Conservation (phyloP, 2,888 invertebrate species). For the Fragum sueziense region DNA sequence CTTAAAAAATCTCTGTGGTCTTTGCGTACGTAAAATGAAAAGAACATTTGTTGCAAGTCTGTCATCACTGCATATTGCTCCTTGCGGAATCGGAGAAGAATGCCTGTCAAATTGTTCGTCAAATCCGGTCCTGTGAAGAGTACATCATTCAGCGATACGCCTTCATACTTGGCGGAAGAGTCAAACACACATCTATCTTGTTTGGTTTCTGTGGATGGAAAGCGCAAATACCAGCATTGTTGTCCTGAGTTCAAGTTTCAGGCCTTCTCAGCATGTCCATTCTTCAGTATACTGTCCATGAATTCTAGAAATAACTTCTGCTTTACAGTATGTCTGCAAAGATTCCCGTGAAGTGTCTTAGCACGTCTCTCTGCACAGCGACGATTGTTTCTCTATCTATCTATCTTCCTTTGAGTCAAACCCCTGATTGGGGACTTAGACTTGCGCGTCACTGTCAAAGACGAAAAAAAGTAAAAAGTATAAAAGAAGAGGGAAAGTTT, state of each 20-base stretch:
- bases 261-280: constrained; percentile 43
- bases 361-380: no score
- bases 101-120: constrained; percentile 48
- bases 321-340: constrained; percentile 28
- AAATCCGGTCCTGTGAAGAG: constrained; percentile 51
- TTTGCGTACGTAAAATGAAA: constrained; percentile 35
- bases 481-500: no score
- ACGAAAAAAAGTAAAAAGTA: no score
- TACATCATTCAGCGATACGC: constrained; percentile 37
- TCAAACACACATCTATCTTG: constrained; percentile 51
- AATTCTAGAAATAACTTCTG: constrained; percentile 24
- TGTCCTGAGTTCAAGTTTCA: constrained; percentile 16
- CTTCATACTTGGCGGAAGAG: constrained; percentile 37
- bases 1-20: constrained; percentile 33
- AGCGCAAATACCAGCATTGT: constrained; percentile 50
- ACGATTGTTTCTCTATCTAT: no score
- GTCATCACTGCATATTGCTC: constrained; percentile 32
- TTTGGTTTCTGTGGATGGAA: constrained; percentile 25
- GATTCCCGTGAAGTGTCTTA: not conserved
- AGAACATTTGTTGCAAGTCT: constrained; percentile 58
- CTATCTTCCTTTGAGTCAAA: no score
- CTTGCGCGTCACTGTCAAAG: no score
- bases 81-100: constrained; percentile 47
- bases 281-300: constrained; percentile 32
- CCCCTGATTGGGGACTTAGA: no score